Evolutionary conservation across 2,113 vertebrate species (phyloP), one percentile per base, ranked within the genome.

Genomic region (Blennius ocellaris): DNA sequence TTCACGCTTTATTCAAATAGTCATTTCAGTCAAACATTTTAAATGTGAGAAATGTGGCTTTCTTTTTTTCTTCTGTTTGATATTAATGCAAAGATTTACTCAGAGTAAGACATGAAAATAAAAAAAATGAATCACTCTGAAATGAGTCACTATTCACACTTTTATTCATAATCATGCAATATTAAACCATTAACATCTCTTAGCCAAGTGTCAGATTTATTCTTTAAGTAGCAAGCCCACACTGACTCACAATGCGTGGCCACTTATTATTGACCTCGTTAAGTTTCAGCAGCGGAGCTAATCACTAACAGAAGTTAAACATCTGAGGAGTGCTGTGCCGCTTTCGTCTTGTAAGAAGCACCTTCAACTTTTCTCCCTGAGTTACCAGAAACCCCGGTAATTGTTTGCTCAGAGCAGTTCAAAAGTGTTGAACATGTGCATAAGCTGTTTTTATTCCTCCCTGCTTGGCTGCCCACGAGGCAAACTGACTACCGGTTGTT

Each of bases 401-500:
- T 87, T 87, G 79, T 91, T 82, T 73, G 80, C 85, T 86, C 70
- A 82, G 70, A 87, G 87, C 87, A 21, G 59, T 91, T 78, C 17
- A 69, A 67, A 79, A 87, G 80, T 90, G 78, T 82, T 2, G 53
- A 90, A 80, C 84, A 79, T 90, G 87, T 92, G 88, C 85, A 88
- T 87, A 84, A 88, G 83, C 83, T 85, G 82, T 92, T 85, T 89
- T 90, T 86, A 83, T 88, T 82, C 82, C 85, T 84, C 81, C 80
- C 53, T 79, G 86, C 87, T 89, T 86, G 79, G 86, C 67, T 86
- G 87, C 80, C 87, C 89, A 90, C 21, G 81, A 88, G 83, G 90
- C 87, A 85, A 92, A 90, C 89, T 85, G 88, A 92, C 90, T 90
- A 87, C 89, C 90, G 91, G 88, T 90, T 89, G 90, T 93, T 93